Percentiles rank a stretch among this genome's conserved stretches.
Evolutionary conservation across 2,797 vertebrate genomes (phyloP).

Genomic region (Parotocinclus haroldoi): DNA sequence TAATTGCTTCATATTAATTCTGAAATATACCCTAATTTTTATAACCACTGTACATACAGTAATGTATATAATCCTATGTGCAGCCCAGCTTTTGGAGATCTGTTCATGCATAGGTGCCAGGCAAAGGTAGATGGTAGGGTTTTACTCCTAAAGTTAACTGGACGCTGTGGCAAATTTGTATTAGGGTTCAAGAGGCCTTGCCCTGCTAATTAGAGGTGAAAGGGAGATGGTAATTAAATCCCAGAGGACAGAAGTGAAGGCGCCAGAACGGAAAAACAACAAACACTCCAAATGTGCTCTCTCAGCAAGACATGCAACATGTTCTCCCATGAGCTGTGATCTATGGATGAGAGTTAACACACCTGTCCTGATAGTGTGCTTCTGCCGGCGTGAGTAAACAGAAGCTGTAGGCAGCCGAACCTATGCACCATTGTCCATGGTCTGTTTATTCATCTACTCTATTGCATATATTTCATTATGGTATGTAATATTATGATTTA

Average conservation of each 20-base stretch:
- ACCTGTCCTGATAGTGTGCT: constrained; percentile 28
- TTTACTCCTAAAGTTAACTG: constrained; percentile 59
- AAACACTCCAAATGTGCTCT: constrained; percentile 57
- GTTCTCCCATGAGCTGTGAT: constrained; percentile 53
- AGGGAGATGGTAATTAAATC: constrained; percentile 75
- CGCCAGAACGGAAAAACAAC: constrained; percentile 46
- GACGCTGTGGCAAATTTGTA: constrained; percentile 57
- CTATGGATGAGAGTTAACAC: constrained; percentile 29
- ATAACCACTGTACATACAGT: too few relatives aligned
- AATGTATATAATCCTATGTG: neutral
- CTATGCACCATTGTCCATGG: neutral
- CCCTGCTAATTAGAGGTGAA: constrained; percentile 75
- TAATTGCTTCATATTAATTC: too few relatives aligned
- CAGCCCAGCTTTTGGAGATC: constrained; percentile 9
- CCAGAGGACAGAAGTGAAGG: constrained; percentile 47
- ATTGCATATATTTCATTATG: neutral
- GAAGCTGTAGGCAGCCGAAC: constrained; percentile 4
- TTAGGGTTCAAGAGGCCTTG: constrained; percentile 63
- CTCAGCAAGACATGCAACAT: constrained; percentile 47
- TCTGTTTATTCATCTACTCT: neutral
- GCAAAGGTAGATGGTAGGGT: constrained; percentile 30
- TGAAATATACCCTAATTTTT: too few relatives aligned
- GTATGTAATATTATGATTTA: too few relatives aligned
- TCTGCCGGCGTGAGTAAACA: constrained; percentile 9
- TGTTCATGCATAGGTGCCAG: constrained; percentile 39